phyloP scores from a whole-genome alignment of 2,888 invertebrate genomes.

The Nephrotoma flavescens region DNA sequence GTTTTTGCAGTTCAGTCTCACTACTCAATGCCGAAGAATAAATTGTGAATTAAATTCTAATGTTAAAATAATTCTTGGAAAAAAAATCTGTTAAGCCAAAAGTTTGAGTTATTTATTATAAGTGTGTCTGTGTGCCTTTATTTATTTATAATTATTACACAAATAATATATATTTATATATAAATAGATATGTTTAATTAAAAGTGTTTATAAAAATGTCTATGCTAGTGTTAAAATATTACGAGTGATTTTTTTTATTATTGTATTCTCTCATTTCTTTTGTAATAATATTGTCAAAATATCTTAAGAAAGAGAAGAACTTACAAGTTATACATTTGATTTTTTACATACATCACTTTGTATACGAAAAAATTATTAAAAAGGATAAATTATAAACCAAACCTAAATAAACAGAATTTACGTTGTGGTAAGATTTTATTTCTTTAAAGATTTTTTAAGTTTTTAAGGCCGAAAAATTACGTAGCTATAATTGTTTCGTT shows the following conservation, averaged over 20 bases:
- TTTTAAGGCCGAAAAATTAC: not conserved
- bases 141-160: not conserved
- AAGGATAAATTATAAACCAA: not conserved
- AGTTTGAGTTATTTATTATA: not conserved
- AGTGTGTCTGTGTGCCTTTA: not conserved
- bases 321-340: not conserved
- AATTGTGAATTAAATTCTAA: not conserved
- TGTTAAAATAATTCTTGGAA: not conserved
- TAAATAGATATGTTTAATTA: not conserved
- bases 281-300: not conserved
- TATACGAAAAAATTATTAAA: not conserved
- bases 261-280: not conserved
- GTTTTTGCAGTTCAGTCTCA: not conserved
- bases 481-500: no score
- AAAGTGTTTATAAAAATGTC: not conserved
- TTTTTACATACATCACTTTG: not conserved
- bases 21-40: not conserved
- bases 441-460: not conserved
- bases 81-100: not conserved
- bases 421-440: not conserved
- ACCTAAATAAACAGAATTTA: not conserved
- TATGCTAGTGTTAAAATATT: not conserved
- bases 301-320: not conserved
- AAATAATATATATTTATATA: not conserved
- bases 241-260: not conserved